Percentiles rank a stretch among this genome's conserved stretches.
Evolutionary conservation across 2,888 invertebrate genomes (phyloP).

Genomic region (Galeruca laticollis): DNA sequence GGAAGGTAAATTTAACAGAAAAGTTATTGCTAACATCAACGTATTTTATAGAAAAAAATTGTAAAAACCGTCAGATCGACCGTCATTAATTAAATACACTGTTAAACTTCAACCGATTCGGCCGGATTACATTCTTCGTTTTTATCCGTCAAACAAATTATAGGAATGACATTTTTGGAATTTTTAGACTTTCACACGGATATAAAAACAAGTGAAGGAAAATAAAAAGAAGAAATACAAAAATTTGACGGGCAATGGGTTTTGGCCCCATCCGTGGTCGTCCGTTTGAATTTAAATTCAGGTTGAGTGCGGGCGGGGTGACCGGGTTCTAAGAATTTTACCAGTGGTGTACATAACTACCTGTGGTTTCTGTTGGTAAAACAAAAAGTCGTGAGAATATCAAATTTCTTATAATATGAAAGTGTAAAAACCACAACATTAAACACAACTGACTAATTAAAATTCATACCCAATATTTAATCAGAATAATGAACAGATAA

Average conservation of each 20-base stretch:
- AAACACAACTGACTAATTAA: conserved; percentile 1
- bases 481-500: too few species aligned
- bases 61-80: conserved; percentile 14
- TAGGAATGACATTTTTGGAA: conserved; percentile 49
- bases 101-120: conserved; percentile 31
- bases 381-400: conserved; percentile 21
- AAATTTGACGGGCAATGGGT: conserved; percentile 47
- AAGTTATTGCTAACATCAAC: conserved; percentile 8
- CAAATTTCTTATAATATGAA: conserved; percentile 2
- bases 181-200: conserved; percentile 52
- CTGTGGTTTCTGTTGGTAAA: conserved; percentile 24
- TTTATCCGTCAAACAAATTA: conserved; percentile 44
- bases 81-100: conserved; percentile 40
- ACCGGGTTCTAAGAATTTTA: conserved; percentile 26
- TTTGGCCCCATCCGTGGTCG: conserved; percentile 39
- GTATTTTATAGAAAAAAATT: conserved; percentile 10
- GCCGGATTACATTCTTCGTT: conserved; percentile 41
- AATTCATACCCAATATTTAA: background rate
- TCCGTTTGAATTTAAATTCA: conserved; percentile 58
- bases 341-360: conserved; percentile 31
- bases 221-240: conserved; percentile 42
- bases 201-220: conserved; percentile 44
- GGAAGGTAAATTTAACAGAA: background rate
- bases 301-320: conserved; percentile 57
- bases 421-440: conserved; percentile 21